These are phyloP conservation scores for Columba janthina DNA, from an alignment of 2,113 vertebrate species.

Conservation along the genomic window DNA sequence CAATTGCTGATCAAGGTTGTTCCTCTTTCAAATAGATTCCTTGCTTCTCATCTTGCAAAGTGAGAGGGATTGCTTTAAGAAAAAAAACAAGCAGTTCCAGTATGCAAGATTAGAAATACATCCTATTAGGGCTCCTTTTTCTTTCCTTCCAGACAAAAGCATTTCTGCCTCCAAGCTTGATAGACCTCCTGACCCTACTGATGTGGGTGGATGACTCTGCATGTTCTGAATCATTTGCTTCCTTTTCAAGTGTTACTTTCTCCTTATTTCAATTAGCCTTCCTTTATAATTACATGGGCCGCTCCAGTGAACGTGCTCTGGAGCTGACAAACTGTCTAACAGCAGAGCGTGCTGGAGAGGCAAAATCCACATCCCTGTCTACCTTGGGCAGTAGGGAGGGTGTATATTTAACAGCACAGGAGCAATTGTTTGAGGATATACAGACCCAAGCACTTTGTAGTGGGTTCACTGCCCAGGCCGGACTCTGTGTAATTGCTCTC, in stretches of 20 bases:
- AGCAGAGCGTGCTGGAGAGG: neutral
- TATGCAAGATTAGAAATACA: neutral
- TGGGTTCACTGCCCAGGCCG: neutral
- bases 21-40: neutral
- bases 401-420: neutral
- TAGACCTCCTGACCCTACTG: neutral
- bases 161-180: constrained; percentile 11
- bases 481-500: neutral
- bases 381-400: neutral
- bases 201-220: neutral
- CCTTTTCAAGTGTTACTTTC: constrained; percentile 6
- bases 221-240: constrained; percentile 41
- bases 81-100: neutral
- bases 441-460: neutral
- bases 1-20: neutral
- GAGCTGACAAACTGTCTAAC: neutral
- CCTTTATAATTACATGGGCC: constrained; percentile 10
- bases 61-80: neutral
- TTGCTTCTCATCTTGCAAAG: neutral
- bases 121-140: constrained; percentile 39
- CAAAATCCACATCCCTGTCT: neutral
- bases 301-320: neutral
- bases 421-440: neutral
- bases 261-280: constrained; percentile 61
- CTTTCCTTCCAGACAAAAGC: constrained; percentile 14